phyloP scores from a whole-genome alignment of 1,140 invertebrate species.

The Macrostomum lignano region DNA sequence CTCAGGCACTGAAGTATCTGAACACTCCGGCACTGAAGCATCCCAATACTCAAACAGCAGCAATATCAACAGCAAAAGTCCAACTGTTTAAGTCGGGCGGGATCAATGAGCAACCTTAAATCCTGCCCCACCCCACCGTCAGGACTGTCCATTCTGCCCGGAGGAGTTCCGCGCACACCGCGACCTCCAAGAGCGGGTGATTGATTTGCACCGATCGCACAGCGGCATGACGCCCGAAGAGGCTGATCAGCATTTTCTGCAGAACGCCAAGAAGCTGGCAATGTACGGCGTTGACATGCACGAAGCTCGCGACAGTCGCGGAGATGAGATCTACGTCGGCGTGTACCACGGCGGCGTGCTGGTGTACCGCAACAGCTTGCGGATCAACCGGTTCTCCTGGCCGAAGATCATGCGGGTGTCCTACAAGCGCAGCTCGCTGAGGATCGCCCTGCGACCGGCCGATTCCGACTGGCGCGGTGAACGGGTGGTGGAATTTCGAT shows the following conservation, averaged over 20 bases:
- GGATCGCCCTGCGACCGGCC: not conserved
- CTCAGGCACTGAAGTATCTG: no score
- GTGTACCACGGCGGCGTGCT: not conserved
- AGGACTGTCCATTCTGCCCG: no score
- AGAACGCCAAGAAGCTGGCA: constrained; percentile 73
- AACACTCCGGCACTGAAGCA: no score
- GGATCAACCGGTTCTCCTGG: constrained; percentile 3
- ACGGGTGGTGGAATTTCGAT: constrained; percentile 1
- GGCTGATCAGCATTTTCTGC: constrained; percentile 65
- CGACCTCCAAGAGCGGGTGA: no score
- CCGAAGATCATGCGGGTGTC: not conserved
- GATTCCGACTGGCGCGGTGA: not conserved
- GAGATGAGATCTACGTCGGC: constrained; percentile 1
- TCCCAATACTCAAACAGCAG: no score
- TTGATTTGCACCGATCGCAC: no score
- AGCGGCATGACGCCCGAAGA: constrained; percentile 78
- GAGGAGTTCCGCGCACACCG: no score
- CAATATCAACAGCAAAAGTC: no score
- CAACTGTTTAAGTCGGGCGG: no score
- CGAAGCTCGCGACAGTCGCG: constrained; percentile 49
- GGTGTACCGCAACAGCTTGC: not conserved
- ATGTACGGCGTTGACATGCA: constrained; percentile 81
- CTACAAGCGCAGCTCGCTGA: constrained; percentile 1
- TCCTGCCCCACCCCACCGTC: no score
- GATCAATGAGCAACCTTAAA: no score